phyloP scores from a whole-genome alignment of 2,888 invertebrate species.

The Gymnocheta viridis region DNA sequence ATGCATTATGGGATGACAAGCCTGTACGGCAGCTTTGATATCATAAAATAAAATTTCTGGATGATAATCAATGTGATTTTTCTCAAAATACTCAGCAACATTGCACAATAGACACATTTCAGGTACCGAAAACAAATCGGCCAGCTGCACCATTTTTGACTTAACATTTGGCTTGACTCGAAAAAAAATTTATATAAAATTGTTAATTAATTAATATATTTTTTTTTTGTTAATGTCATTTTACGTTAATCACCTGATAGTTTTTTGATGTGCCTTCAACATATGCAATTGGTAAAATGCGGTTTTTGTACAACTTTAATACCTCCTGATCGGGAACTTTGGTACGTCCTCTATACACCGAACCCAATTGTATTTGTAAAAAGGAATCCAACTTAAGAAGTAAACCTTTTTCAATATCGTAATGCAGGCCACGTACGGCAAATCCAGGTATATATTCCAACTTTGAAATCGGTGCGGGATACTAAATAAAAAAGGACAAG shows the following conservation, averaged over 20 bases:
- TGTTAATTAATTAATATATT: not conserved
- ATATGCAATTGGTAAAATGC: conserved; percentile 93
- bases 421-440: conserved; percentile 98
- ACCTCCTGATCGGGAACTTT: conserved; percentile 93
- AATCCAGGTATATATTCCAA: conserved; percentile 95
- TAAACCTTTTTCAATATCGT: conserved; percentile 97
- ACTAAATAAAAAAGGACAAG: conserved; percentile 84
- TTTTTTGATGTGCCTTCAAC: conserved; percentile 90
- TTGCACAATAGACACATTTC: conserved; percentile 97
- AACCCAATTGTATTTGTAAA: conserved; percentile 97
- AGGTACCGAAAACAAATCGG: conserved; percentile 97
- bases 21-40: conserved; percentile 94
- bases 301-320: conserved; percentile 90
- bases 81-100: conserved; percentile 95
- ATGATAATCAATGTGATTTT: conserved; percentile 94
- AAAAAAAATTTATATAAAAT: not conserved
- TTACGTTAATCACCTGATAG: conserved; percentile 84
- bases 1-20: conserved; percentile 95
- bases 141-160: conserved; percentile 94
- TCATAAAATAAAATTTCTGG: conserved; percentile 97
- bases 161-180: conserved; percentile 76
- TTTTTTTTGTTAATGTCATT: not conserved
- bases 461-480: conserved; percentile 91
- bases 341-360: conserved; percentile 93
- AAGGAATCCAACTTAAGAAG: conserved; percentile 97